Base-by-base conservation (phyloP, 2,888 invertebrate species). In the Coelinius sp. region DNA sequence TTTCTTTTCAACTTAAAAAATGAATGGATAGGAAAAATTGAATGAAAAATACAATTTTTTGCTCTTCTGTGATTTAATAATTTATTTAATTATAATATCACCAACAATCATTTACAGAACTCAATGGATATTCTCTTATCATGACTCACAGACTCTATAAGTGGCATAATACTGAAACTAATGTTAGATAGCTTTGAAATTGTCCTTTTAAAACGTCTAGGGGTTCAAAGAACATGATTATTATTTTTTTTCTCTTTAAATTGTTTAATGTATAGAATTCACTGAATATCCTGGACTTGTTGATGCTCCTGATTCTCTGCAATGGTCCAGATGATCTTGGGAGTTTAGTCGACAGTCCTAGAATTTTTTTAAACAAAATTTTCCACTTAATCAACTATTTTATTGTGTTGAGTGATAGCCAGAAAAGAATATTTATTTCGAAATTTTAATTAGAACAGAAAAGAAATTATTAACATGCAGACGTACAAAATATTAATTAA, bases 121-220 rank as follows among this genome's bases (percentile, higher is more conserved):
- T 31, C 17, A 59, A 59, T 31, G 59, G 31, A 35, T 31, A 31
- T 31, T 59, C 35, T 59, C 31, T 59, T 17, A 20, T 17, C 12
- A 56, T 59, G 31, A 59, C 20, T 14, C 14, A 6, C n/a, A 56
- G 14, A n/a, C 25, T 4, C 31, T 27, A 35, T 31, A 63, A 41
- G 38, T 44, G 63, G 24, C 24, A 20, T 63, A 63, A 63, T 63
- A 63, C 63, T 63, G 63, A 63, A 63, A 22, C 63, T 63, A 63
- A 63, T 27, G 41, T 63, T 63, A 41, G 14, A 63, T 25, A 41
- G 25, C 24, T 41, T 63, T 41, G 41, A n/a, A 41, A 10, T 12
- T 1, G 24, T 63, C 25, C 41, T 59, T n/a, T n/a, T 10, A 1
- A 59, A 59, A 25, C 20, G 59, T 31, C 59, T 59, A 59, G 6